Percentiles rank a stretch among this genome's conserved stretches.
phyloP scores from a whole-genome alignment of 2,113 vertebrate genomes.

The Petromus typicus region DNA sequence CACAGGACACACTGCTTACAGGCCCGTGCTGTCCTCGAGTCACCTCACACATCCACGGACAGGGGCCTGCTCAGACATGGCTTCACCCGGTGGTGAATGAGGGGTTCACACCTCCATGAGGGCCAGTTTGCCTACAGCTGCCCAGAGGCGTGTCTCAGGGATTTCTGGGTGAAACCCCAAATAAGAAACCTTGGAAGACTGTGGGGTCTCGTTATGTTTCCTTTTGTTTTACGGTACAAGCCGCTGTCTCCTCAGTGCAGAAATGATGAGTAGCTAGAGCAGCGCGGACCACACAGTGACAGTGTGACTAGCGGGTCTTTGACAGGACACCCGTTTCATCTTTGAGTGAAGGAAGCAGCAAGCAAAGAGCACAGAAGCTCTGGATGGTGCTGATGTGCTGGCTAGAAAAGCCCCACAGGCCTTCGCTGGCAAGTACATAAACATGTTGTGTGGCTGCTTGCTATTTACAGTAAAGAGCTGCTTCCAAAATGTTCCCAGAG shows the following conservation, averaged over 20 bases:
- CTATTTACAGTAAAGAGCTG: background rate
- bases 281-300: too few species aligned
- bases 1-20: background rate
- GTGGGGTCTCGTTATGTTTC: background rate
- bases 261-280: background rate
- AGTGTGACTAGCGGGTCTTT: background rate
- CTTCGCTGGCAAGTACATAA: background rate
- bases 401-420: background rate
- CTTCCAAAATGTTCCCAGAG: background rate
- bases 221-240: background rate
- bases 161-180: background rate
- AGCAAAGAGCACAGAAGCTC: background rate
- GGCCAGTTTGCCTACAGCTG: background rate
- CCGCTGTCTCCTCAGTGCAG: too few species aligned
- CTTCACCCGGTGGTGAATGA: background rate
- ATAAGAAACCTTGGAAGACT: background rate
- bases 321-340: background rate
- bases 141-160: background rate
- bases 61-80: background rate
- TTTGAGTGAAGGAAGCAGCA: background rate
- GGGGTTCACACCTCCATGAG: rapidly evolving
- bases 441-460: background rate
- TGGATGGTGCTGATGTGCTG: background rate
- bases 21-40: too few species aligned
- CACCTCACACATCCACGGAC: background rate